Evolutionary conservation across 2,113 vertebrate genomes (phyloP), one percentile per base, ranked within the genome.

Genomic region (Aldabrachelys gigantea): DNA sequence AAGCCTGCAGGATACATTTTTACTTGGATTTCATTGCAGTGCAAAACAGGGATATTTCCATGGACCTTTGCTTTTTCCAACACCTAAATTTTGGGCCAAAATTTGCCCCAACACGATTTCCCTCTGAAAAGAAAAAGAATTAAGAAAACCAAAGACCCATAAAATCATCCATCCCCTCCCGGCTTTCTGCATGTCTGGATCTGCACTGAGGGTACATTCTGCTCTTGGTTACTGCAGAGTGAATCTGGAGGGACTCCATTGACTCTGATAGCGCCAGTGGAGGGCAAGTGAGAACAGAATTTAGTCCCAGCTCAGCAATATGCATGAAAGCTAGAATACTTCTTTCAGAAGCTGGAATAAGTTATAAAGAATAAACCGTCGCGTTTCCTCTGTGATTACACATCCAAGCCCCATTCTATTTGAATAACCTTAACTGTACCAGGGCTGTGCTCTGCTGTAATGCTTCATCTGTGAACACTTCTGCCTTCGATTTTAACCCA

Each of bases 161-260:
- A 91, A 96, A 96, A 95, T 85, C 47, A 1, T 65, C 54, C 57
- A 35, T n/a, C 76, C 41, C 84, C 93, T 87, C 88, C 57, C 50
- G 75, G 50, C 95, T 95, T 93, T 95, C 2, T 0, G 27, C 76
- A 21, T 5, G 0, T 82, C 65, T 96, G 92, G 88, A 92, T 87
- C 75, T 81, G 75, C 59, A 93, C 65, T 86, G 89, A 85, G 82
- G 93, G 75, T 91, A 90, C 31, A 41, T 50, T 14, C 93, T 95
- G 88, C 86, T 94, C 84, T 80, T 75, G 82, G 91, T 91, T 91
- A 88, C 95, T 89, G 82, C 0, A 0, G 10, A 47, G 69, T 78
- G 31, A 90, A 47, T 82, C 59, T 19, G 35, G 62, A 69, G 62
- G 16, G 4, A n/a, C 50, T 91, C 89, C 86, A 56, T 85, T 5